These are phyloP conservation scores for Agrypnus murinus DNA, from an alignment of 2,888 invertebrate genomes.

Conservation along the genomic window DNA sequence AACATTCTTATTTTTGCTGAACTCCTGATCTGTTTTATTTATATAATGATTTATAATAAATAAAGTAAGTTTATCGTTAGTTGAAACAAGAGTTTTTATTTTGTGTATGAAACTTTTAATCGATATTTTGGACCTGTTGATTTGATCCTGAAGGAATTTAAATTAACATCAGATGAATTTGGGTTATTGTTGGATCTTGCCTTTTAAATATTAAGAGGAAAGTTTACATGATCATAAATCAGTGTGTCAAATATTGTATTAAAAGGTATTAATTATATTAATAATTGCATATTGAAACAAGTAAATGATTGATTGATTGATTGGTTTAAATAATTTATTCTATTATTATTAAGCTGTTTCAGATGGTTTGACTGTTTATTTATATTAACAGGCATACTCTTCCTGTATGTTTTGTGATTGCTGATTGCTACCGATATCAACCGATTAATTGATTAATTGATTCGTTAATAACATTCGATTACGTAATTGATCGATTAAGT, in stretches of 20 bases:
- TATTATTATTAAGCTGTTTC: background rate
- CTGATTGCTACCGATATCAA: background rate
- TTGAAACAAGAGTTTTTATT: too few relatives aligned
- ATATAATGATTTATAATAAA: too few relatives aligned
- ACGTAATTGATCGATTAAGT: background rate
- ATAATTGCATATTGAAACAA: constrained; percentile 9
- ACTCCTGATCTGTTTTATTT: too few relatives aligned
- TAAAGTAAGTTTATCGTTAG: too few relatives aligned
- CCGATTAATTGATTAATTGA: constrained; percentile 8
- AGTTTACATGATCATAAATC: too few relatives aligned
- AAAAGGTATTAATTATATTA: background rate
- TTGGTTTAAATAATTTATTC: constrained; percentile 9
- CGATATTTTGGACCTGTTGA: too few relatives aligned
- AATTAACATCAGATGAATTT: too few relatives aligned
- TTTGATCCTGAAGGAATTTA: too few relatives aligned
- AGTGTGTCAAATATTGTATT: background rate
- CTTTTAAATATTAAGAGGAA: too few relatives aligned
- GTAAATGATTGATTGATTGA: constrained; percentile 3
- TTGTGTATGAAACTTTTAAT: too few relatives aligned
- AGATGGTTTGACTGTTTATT: background rate
- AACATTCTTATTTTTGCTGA: too few relatives aligned
- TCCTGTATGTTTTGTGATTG: background rate
- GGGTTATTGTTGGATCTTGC: too few relatives aligned
- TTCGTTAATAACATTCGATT: background rate
- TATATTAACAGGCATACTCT: background rate